Base-by-base conservation (phyloP, 2,888 invertebrate genomes). In the Corythucha ciliata region DNA sequence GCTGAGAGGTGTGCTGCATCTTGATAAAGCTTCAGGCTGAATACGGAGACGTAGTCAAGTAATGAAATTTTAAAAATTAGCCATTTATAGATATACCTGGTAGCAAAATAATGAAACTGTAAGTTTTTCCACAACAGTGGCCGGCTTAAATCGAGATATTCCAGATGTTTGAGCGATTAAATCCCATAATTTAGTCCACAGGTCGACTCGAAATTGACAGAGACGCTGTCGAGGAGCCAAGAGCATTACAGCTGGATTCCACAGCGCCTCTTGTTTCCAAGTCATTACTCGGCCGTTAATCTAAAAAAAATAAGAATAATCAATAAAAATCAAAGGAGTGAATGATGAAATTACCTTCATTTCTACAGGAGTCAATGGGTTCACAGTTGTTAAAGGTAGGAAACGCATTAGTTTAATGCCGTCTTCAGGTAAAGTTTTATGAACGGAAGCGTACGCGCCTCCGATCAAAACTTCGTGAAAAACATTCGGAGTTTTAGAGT, bases 141-240 rank as follows among this genome's bases (percentile, higher is more conserved):
- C 74, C 1, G 83, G 79, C 49, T 72, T 74, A 61, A 85, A 82
- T 49, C 80, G 75, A 12, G 71, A 50, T 21, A 56, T 53, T 18
- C 57, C 53, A 7, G 53, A 53, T 33, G 57, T 51, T 18, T 52
- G 54, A 0, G 61, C 57, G 16, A 61, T 73, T 56, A 79, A 77
- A 60, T 80, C 81, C 85, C 86, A 88, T 59, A 88, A 69, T 56
- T 80, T 76, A 33, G 85, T 86, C 88, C 88, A 89, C 62, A 84
- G 76, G 68, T 89, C 88, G 57, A 79, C 79, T 45, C 81, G 74
- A 68, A 85, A 87, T 52, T 86, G 86, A n/a, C 82, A 77, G 40
- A 89, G 75, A 56, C 89, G 75, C 68, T 89, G 88, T 51, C 86
- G 80, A 1, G 88, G 87, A 3, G 88, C 83, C 47, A 89, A 70